Evolutionary conservation across 1,140 invertebrate species (phyloP).

Genomic region (Adelges cooleyi): DNA sequence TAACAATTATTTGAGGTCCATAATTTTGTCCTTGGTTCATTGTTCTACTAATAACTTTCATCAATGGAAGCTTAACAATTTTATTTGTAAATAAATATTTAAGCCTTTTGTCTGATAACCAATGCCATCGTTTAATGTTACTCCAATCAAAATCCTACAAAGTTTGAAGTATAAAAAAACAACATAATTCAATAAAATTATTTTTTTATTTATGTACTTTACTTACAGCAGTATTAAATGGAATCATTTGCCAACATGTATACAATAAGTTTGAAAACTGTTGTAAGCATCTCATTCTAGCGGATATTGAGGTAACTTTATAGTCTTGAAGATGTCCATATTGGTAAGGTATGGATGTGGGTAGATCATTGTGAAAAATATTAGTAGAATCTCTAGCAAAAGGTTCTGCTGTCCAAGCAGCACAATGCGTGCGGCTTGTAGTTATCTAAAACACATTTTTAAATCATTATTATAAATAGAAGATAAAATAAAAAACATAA

Average conservation of each 20-base stretch:
- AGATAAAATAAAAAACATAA: background rate
- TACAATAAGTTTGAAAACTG: slow-evolving; percentile 54
- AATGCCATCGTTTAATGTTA: slow-evolving; percentile 38
- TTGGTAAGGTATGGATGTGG: slow-evolving; percentile 45
- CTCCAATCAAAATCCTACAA: slow-evolving; percentile 38
- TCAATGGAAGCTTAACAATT: slow-evolving; percentile 53
- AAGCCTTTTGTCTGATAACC: slow-evolving; percentile 42
- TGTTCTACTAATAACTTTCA: slow-evolving; percentile 50
- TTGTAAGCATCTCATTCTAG: slow-evolving; percentile 47
- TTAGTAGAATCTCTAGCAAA: slow-evolving; percentile 40
- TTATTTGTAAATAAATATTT: slow-evolving; percentile 46
- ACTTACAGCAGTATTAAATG: slow-evolving; percentile 40
- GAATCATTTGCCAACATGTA: slow-evolving; percentile 50
- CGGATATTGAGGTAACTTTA: slow-evolving; percentile 44
- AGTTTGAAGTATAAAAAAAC: no score
- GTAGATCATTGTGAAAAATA: slow-evolving; percentile 43
- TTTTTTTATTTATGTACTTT: background rate
- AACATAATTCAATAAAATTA: background rate
- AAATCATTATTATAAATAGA: slow-evolving; percentile 2
- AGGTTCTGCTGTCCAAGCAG: slow-evolving; percentile 50
- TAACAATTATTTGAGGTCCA: slow-evolving; percentile 53
- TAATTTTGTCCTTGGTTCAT: slow-evolving; percentile 58
- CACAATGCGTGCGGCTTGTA: slow-evolving; percentile 51
- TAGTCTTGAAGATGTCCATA: slow-evolving; percentile 45
- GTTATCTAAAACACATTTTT: slow-evolving; percentile 40